A percentile compares a stretch with the other conserved stretches of the same genome.
Conservation (phyloP, 2,797 vertebrate genomes). For the Lagodon rhomboides region DNA sequence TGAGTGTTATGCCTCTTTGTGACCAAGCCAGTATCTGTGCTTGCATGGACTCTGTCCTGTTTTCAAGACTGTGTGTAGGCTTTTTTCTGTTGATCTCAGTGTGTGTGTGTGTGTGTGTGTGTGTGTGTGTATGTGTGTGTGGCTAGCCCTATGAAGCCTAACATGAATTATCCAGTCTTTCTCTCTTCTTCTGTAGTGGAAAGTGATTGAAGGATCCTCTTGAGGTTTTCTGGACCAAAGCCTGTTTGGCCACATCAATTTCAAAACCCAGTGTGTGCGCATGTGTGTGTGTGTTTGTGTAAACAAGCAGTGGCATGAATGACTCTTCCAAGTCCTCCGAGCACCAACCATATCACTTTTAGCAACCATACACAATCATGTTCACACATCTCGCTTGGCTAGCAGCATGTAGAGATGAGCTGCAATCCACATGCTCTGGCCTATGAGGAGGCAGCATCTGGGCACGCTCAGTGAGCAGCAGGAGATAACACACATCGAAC, state of each 20-base stretch:
- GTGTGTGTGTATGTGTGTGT: not conserved
- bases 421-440: conserved; percentile 32
- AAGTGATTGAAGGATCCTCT: conserved; percentile 31
- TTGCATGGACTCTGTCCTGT: not conserved
- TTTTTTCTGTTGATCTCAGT: not conserved
- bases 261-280: conserved; percentile 18
- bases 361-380: conserved; percentile 20
- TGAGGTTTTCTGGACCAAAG: conserved; percentile 15
- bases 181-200: conserved; percentile 6
- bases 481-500: conserved; percentile 29
- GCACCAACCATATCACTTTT: conserved; percentile 3
- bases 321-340: conserved; percentile 22
- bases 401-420: conserved; percentile 31
- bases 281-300: not conserved
- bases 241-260: conserved; percentile 36
- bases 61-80: not conserved
- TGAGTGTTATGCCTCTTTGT: not conserved
- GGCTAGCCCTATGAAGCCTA: not conserved
- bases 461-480: conserved; percentile 33
- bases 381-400: conserved; percentile 26
- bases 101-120: not conserved
- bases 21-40: not conserved
- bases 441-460: conserved; percentile 36
- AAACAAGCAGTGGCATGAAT: conserved; percentile 16
- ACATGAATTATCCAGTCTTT: conserved; percentile 15